These are phyloP conservation scores for Ditula angustiorana DNA, from an alignment of 2,888 invertebrate species.

Conservation along the genomic window DNA sequence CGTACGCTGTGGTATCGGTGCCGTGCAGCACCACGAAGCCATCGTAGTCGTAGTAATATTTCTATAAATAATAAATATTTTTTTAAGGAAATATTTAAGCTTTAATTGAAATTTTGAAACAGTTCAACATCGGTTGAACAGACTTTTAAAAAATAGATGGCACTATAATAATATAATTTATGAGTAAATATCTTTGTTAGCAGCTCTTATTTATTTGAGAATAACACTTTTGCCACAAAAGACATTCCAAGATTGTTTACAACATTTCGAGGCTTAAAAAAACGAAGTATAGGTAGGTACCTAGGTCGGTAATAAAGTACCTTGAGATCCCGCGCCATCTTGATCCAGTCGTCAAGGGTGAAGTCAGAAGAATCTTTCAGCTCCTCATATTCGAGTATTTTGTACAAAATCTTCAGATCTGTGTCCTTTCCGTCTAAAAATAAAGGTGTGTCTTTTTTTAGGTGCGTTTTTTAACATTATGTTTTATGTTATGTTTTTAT, in stretches of 20 bases:
- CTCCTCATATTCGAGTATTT: constrained; percentile 94
- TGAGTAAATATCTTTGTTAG: too few species aligned
- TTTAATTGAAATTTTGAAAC: neutral
- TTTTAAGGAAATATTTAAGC: neutral
- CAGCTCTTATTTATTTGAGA: too few species aligned
- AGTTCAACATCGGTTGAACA: too few species aligned
- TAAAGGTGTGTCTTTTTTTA: neutral
- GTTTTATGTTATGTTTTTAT: too few species aligned
- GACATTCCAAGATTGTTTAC: too few species aligned
- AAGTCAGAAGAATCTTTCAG: constrained; percentile 98
- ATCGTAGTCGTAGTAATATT: constrained; percentile 92
- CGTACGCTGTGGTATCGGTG: constrained; percentile 98
- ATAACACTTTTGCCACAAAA: too few species aligned
- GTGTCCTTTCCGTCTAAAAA: constrained; percentile 80
- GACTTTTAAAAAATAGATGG: too few species aligned
- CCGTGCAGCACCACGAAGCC: constrained; percentile 98
- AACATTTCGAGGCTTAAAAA: too few species aligned
- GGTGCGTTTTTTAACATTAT: too few species aligned
- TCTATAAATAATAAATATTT: constrained; percentile 76
- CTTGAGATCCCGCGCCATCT: constrained; percentile 94
- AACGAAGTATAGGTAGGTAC: too few species aligned
- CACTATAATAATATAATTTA: too few species aligned
- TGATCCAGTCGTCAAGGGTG: constrained; percentile 95
- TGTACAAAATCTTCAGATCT: constrained; percentile 89
- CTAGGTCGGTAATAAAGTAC: constrained; percentile 82